phyloP scores from a whole-genome alignment of 2,888 invertebrate species.

The Andrena hattorfiana region DNA sequence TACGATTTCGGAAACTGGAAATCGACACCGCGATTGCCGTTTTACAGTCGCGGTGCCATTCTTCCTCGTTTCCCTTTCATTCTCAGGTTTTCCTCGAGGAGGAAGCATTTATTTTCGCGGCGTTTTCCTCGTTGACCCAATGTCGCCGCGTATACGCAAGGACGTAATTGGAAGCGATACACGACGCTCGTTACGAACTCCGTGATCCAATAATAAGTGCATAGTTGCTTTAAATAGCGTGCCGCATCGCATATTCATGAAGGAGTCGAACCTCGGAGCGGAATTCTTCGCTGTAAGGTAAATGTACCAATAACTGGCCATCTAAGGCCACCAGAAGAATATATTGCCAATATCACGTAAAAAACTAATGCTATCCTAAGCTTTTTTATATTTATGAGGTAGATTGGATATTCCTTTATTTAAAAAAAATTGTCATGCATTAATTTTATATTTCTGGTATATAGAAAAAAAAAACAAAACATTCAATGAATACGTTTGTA shows the following conservation, averaged over 20 bases:
- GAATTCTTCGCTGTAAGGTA: constrained; percentile 53
- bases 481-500: too few species aligned
- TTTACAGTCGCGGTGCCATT: constrained; percentile 32
- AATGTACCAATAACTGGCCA: too few species aligned
- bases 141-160: not conserved
- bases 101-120: not conserved
- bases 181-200: constrained; percentile 25
- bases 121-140: not conserved
- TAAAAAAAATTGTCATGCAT: too few species aligned
- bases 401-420: too few species aligned
- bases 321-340: too few species aligned
- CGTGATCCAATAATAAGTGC: constrained; percentile 57
- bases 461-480: too few species aligned
- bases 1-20: constrained; percentile 32
- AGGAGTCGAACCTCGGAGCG: constrained; percentile 45
- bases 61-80: not conserved
- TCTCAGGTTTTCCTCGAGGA: not conserved
- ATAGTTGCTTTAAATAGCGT: constrained; percentile 60
- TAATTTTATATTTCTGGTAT: too few species aligned
- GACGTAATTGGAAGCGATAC: constrained; percentile 42
- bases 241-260: constrained; percentile 62
- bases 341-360: too few species aligned
- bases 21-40: constrained; percentile 49
- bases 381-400: too few species aligned
- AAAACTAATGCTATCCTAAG: too few species aligned